Base-by-base conservation (phyloP, 1,140 invertebrate genomes). In the Drosophila repleta region DNA sequence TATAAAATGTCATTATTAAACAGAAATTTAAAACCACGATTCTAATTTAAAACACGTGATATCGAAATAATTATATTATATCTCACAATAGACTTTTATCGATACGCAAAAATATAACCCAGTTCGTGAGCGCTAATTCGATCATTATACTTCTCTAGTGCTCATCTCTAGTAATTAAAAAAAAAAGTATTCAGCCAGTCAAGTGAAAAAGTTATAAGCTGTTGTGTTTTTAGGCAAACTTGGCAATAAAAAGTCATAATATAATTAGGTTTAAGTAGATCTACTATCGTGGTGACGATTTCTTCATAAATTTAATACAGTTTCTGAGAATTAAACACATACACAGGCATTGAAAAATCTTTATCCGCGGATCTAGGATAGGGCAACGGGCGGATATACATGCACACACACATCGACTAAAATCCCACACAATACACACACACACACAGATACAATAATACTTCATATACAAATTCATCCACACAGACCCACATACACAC, bases 181-280 rank as follows among this genome's bases (percentile, higher is more conserved):
- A 37, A 61, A 68, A 66, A 53, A 65, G 51, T 65, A 46, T n/a
- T 35, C 29, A 41, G 57, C 65, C 35, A 67, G 56, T 51, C 65
- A 64, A 65, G 41, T 52, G 45, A 37, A 60, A 66, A 60, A 55
- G 39, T 51, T 66, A 29, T 46, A 74, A 53, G 32, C 37, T 61
- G 46, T 49, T 66, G 74, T 60, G 11, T 55, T 83, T 83, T 61
- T 79, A 79, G 66, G 45, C 64, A 49, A 62, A 35, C 39, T 29
- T n/a, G 43, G 20, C 15, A 4, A 55, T 10, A 62, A 63, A 73
- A 76, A 79, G 51, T 77, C 62, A 62, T 21, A 72, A 37, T 61
- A 66, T 82, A 61, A 60, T 69, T 78, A 75, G 67, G 43, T 67
- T 75, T 87, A 82, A 82, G 78, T 82, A 77, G 66, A 17, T 66